Evolutionary conservation across 2,888 invertebrate species (phyloP).

Genomic region (Timandra comae): DNA sequence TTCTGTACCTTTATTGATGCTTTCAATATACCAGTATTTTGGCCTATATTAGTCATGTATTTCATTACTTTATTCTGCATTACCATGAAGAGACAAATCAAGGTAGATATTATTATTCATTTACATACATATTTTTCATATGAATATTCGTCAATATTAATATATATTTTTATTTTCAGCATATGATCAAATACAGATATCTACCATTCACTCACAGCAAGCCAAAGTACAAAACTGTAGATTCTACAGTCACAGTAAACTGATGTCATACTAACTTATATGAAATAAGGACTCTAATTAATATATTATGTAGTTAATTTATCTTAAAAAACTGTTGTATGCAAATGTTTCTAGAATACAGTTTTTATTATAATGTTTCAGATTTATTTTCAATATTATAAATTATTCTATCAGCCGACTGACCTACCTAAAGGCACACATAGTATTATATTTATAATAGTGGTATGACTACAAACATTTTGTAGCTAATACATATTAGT

Average conservation of each 20-base stretch:
- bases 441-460: too few species aligned
- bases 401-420: too few species aligned
- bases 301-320: slow-evolving; percentile 45
- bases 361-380: slow-evolving; percentile 66
- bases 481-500: too few species aligned
- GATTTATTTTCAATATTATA: slow-evolving; percentile 30
- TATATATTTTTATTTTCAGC: slow-evolving; percentile 79
- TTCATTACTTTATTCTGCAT: slow-evolving; percentile 98
- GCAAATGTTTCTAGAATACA: slow-evolving; percentile 70
- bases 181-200: slow-evolving; percentile 99
- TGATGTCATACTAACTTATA: slow-evolving; percentile 40
- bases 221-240: slow-evolving; percentile 89
- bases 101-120: slow-evolving; percentile 77
- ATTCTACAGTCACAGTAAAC: slow-evolving; percentile 58
- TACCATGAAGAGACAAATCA: slow-evolving; percentile 99
- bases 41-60: slow-evolving; percentile 99
- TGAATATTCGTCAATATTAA: too few species aligned
- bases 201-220: slow-evolving; percentile 99
- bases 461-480: too few species aligned
- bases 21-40: slow-evolving; percentile 99
- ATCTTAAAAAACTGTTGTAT: slow-evolving; percentile 66
- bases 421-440: too few species aligned
- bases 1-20: slow-evolving; percentile 97
- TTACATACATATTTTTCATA: too few species aligned
- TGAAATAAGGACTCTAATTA: slow-evolving; percentile 32